Percentiles rank a stretch among this genome's conserved stretches.
Conservation (phyloP, 2,113 vertebrate species). For the Thinocorus orbignyianus region DNA sequence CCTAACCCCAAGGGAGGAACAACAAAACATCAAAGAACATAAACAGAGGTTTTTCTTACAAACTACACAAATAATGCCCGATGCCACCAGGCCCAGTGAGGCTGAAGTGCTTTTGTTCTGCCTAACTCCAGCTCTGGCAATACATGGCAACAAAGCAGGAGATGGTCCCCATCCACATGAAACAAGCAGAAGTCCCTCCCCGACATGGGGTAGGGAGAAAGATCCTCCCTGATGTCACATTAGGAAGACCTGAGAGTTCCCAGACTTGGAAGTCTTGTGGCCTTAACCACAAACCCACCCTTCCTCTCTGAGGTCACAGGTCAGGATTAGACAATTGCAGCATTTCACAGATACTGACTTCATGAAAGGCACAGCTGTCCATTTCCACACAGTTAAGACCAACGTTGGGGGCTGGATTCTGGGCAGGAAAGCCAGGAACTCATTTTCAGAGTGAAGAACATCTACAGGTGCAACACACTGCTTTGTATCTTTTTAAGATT, state of each 20-base stretch:
- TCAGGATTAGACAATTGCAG: neutral
- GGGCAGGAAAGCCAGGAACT: neutral
- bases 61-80: neutral
- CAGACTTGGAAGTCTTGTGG: neutral
- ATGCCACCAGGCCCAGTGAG: neutral
- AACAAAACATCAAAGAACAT: neutral
- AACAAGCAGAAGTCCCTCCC: neutral
- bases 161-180: neutral
- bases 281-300: neutral
- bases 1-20: neutral
- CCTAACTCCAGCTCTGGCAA: neutral
- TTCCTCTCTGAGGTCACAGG: neutral
- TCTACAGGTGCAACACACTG: neutral
- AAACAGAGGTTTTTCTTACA: neutral
- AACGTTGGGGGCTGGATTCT: neutral
- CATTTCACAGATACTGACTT: neutral
- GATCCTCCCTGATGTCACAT: rapidly evolving
- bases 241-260: neutral
- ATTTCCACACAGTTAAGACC: neutral
- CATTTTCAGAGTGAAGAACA: neutral
- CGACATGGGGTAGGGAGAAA: rapidly evolving
- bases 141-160: neutral
- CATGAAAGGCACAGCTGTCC: neutral
- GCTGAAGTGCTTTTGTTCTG: neutral
- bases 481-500: neutral